Conservation (phyloP, 2,888 invertebrate genomes). For the Ectemnius lituratus region DNA sequence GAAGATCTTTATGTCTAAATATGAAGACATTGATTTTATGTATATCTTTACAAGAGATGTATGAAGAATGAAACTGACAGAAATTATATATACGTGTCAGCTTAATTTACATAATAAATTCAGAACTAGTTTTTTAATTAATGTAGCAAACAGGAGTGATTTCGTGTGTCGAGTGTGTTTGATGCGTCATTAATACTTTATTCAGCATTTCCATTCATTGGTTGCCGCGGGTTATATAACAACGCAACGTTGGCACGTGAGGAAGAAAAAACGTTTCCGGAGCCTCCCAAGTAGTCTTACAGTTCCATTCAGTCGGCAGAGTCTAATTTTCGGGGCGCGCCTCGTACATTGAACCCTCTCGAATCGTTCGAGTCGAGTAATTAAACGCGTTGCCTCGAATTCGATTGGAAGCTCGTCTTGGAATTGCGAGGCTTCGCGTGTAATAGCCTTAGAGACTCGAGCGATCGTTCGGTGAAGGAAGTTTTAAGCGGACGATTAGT, state of each 20-base stretch:
- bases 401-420: constrained; percentile 3
- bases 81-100: too few species aligned
- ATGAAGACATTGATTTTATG: too few species aligned
- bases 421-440: not conserved
- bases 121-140: too few species aligned
- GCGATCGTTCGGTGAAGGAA: constrained; percentile 10
- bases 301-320: constrained; percentile 23
- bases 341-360: constrained; percentile 3
- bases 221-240: not conserved
- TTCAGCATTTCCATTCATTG: not conserved
- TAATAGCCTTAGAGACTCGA: constrained; percentile 26
- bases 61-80: too few species aligned
- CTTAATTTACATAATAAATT: too few species aligned
- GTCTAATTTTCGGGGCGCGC: constrained; percentile 6
- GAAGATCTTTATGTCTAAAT: too few species aligned
- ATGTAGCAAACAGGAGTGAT: too few species aligned
- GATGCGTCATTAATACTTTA: not conserved
- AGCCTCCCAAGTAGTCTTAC: constrained; percentile 23
- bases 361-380: constrained; percentile 16
- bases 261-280: not conserved
- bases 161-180: not conserved
- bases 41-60: too few species aligned
- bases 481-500: constrained; percentile 23
- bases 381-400: constrained; percentile 14
- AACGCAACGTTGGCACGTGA: not conserved